These are phyloP conservation scores for Halictus ligatus DNA, from an alignment of 2,888 invertebrate species.

Conservation along the genomic window DNA sequence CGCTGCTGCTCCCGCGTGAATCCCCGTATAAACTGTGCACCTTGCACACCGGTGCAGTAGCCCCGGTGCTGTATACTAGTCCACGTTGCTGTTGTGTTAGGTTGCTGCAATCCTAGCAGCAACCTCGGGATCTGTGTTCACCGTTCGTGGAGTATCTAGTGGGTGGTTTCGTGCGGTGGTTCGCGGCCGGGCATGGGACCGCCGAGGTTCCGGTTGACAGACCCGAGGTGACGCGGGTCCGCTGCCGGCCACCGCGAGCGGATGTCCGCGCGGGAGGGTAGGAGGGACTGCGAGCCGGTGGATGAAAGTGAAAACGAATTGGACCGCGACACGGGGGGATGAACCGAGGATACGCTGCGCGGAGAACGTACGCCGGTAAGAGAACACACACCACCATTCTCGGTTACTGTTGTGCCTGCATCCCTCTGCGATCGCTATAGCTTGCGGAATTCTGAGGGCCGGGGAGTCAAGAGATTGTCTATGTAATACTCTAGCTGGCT, in stretches of 20 bases:
- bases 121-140: background rate
- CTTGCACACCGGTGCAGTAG: background rate
- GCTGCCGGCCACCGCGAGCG: constrained; percentile 38
- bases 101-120: background rate
- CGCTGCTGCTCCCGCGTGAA: constrained; percentile 9
- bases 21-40: background rate
- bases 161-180: constrained; percentile 48
- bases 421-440: background rate
- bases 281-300: constrained; percentile 57
- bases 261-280: constrained; percentile 45
- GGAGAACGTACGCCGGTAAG: constrained; percentile 59
- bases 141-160: constrained; percentile 36
- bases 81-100: background rate
- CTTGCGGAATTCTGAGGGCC: background rate
- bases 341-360: constrained; percentile 61
- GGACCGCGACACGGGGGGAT: constrained; percentile 50
- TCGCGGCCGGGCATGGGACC: constrained; percentile 57
- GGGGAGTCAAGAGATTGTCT: background rate
- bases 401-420: background rate
- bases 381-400: constrained; percentile 14
- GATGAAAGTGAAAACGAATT: constrained; percentile 72
- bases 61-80: background rate
- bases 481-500: background rate
- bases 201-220: constrained; percentile 55
- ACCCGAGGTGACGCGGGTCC: constrained; percentile 62